Evolutionary conservation across 1,140 invertebrate genomes (phyloP), one percentile per base, ranked within the genome.

Genomic region (Drosophila nikananu): DNA sequence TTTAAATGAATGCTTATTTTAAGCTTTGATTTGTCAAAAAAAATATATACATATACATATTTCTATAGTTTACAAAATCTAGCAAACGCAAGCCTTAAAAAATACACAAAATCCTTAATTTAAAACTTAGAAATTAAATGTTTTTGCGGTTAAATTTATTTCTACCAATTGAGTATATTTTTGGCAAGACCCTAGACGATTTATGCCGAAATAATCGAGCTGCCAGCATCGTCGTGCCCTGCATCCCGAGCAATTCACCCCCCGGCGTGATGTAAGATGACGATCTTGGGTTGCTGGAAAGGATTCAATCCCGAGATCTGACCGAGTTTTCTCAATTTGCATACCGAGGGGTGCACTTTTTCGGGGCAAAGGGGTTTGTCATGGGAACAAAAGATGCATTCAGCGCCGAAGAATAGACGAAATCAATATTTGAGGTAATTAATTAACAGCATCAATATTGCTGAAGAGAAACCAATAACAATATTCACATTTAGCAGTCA

Each of bases 381-480:
- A 91, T 91, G 87, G 89, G 87, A 91, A 91, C 87, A 91, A 91
- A 91, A 67, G 78, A 77, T 60, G 77, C 71, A 80, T 81, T 77
- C 64, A 73, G 55, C 48, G 42, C 52, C 71, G 46, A 77, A 91
- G 71, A 91, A 91, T 82, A 76, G 79, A 55, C 70, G 73, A 84
- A 86, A 91, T 91, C 89, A 91, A 91, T 91, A 91, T 91, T 91
- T 91, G 81, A 84, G 80, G 79, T 91, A 91, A 91, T 91, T 91
- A 91, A 91, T 91, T 91, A 91, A 91, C 73, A 80, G 81, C 89
- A 90, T 81, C 57, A 81, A 79, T 62, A 80, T 58, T 65, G 63
- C 37, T 63, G 37, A 48, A 51, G 44, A 46, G n/a, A 61, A 81
- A 68, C 75, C 59, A 70, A 71, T 84, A 86, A 76, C 79, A 68